Conservation (phyloP, 1,140 invertebrate species). For the Lordiphosa collinella region DNA sequence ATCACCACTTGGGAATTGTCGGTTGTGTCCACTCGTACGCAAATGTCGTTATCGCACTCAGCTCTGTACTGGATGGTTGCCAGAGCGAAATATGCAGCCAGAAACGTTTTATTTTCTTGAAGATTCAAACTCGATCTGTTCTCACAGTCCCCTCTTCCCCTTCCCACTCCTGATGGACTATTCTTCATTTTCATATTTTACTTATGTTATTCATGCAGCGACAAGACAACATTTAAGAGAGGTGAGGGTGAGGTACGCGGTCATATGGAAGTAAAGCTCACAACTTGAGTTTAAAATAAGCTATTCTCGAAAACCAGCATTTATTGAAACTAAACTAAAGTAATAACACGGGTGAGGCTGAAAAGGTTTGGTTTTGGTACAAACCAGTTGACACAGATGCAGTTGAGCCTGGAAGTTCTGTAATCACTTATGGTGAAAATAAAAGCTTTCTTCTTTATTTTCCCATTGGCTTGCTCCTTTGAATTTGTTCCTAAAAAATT, state of each 20-base stretch:
- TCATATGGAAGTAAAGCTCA: too few species aligned
- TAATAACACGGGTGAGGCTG: too few species aligned
- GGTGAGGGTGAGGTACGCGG: background rate
- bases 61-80: conserved; percentile 65
- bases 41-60: conserved; percentile 74
- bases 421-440: too few species aligned
- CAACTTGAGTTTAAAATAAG: too few species aligned
- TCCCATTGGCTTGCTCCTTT: too few species aligned
- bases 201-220: conserved; percentile 60
- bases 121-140: conserved; percentile 1
- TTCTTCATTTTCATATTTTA: conserved; percentile 70
- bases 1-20: conserved; percentile 70
- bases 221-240: conserved; percentile 28
- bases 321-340: too few species aligned
- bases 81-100: conserved; percentile 4
- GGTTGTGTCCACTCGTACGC: conserved; percentile 60
- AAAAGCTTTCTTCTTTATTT: too few species aligned
- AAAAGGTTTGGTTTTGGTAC: too few species aligned
- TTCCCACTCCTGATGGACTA: conserved; percentile 37
- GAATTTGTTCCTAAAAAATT: too few species aligned
- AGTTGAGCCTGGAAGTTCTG: too few species aligned
- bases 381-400: too few species aligned
- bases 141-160: background rate
- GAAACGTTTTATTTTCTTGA: conserved; percentile 1
- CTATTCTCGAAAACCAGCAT: too few species aligned